Base-by-base conservation (phyloP, 2,113 vertebrate species). In the Lota lota region DNA sequence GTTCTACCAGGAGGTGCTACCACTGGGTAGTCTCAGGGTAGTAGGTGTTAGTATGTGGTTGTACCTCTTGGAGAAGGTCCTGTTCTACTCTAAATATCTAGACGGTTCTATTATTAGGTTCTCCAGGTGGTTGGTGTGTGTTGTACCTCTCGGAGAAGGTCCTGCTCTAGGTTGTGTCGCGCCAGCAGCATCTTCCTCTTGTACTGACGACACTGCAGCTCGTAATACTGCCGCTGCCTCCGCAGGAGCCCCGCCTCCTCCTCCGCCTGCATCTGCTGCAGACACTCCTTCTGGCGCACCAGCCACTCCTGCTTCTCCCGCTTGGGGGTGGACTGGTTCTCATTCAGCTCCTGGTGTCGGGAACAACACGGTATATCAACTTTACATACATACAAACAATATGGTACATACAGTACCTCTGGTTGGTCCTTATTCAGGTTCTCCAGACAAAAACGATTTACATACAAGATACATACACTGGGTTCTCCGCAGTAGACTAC, bases 261-360 rank as follows among this genome's bases (percentile, higher is more conserved):
- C 78, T 96, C 94, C 0, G 95, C 95, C 86, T 96, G 95, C 79
- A 91, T 89, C 79, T 95, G 94, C 83, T 95, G 95, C 64, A 96
- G 85, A 81, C 93, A 94, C 80, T 96, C 95, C 82, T 96, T 97
- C 88, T 97, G 95, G 63, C 94, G 92, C 75, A 95, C 89, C 78
- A 97, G 83, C 95, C 95, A 97, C 75, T 97, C 95, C 47, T 95
- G 95, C 74, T 95, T 95, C 89, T 97, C 95, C 22, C 95, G 89
- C 87, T 96, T 96, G 16, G 95, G 95, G 0, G 95, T 97, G 22
- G 94, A 95, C 86, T 95, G 95, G 88, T 96, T 95, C 88, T 97
- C 95, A 57, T 94, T 95, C 60, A 95, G 92, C 72, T 97, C 95
- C 95, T 97, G 72, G 22, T 8, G 2, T 63, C 61, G 47, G 8